A percentile compares a stretch with the other conserved stretches of the same genome.
phyloP scores from a whole-genome alignment of 2,797 vertebrate species.

The Gymnocypris eckloni region DNA sequence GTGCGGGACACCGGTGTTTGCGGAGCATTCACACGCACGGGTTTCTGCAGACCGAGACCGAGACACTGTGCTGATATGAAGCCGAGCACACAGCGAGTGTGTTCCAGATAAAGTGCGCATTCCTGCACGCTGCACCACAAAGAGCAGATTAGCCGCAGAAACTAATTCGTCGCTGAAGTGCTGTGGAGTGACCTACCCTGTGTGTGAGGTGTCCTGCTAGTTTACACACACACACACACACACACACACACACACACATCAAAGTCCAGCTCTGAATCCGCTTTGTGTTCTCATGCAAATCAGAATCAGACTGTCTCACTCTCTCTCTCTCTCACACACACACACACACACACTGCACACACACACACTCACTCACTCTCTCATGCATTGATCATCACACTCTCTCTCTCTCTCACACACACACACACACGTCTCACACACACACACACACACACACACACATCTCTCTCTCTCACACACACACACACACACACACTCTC shows the following conservation, averaged over 20 bases:
- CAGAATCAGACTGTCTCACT: conserved; percentile 55
- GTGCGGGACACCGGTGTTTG: conserved; percentile 49
- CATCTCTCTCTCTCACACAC: background rate
- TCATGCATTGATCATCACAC: background rate
- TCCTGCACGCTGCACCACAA: conserved; percentile 54
- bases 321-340: conserved; percentile 42
- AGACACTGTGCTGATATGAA: background rate
- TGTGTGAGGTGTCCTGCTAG: conserved; percentile 64
- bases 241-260: conserved; percentile 43
- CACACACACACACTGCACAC: conserved; percentile 36
- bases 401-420: no score
- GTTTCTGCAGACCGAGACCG: background rate
- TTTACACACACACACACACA: conserved; percentile 38
- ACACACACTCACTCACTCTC: background rate
- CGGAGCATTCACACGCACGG: conserved; percentile 43
- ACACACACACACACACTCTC: background rate
- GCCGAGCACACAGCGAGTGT: background rate
- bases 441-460: background rate
- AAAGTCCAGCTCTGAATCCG: conserved; percentile 61
- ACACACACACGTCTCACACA: background rate
- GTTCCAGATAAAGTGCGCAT: conserved; percentile 5
- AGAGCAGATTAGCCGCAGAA: conserved; percentile 66
- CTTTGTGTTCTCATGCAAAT: conserved; percentile 72
- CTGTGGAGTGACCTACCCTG: conserved; percentile 60
- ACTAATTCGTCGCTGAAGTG: conserved; percentile 71